Evolutionary conservation across 1,140 invertebrate genomes (phyloP), one percentile per base, ranked within the genome.

Genomic region (Cydia pomonella): DNA sequence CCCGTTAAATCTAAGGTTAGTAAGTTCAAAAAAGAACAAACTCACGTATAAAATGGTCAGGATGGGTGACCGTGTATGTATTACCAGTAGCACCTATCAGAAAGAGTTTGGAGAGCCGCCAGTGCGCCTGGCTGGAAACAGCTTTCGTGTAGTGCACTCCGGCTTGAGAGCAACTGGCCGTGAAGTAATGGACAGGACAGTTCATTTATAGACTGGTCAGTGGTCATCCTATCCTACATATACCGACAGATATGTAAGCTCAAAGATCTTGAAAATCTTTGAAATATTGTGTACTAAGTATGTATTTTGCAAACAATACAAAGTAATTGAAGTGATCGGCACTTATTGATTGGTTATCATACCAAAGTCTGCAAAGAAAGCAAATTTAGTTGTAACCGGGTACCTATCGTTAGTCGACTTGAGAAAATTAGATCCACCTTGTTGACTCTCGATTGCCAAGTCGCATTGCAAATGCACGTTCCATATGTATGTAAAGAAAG

Each of bases 21-120:
- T n/a, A n/a, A n/a, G n/a, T n/a, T n/a, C n/a, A n/a, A n/a, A n/a
- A n/a, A n/a, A n/a, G n/a, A 18, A 18, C n/a, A 18, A 2, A 50
- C n/a, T 16, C 41, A 3, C 41, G 13, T 44, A 44, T 16, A 44
- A 44, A 44, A 44, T 16, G 16, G 3, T 12, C 33, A 38, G 33
- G 7, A 47, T 50, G 16, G 4, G 47, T 50, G n/a, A 23, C 53
- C 53, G 7, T 59, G 21, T 23, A 7, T 10, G n/a, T 59, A 59
- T 59, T 59, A 59, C 18, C 23, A 59, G 10, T 59, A 59, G 18
- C 53, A 59, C 18, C 29, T 69, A 69, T 69, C 64, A 23, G 27
- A 69, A 69, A 69, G 27, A 69, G 64, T 33, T 69, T 69, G 64
- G 64, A 69, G n/a, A 10, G 64, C 64, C 6, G 64, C 29, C 64